These are phyloP conservation scores for Drosophila pseudotakahashii DNA, from an alignment of 2,888 invertebrate species.

Conservation along the genomic window DNA sequence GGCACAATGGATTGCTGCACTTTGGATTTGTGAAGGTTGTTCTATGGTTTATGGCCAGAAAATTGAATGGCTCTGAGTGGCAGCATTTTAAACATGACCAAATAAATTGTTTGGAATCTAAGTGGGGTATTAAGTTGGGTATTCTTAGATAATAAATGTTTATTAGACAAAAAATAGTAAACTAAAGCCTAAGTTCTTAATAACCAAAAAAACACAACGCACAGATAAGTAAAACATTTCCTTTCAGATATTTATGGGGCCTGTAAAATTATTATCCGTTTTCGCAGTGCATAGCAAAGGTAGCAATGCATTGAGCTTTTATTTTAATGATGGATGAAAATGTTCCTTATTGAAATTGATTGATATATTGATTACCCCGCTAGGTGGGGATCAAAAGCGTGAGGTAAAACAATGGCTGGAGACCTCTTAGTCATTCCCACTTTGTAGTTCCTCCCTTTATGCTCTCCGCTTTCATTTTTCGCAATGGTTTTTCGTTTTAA, in stretches of 20 bases:
- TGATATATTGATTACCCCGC: slow-evolving; percentile 11
- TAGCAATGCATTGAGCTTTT: no score
- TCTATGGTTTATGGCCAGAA: slow-evolving; percentile 37
- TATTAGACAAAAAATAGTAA: background rate
- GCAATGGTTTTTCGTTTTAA: slow-evolving; percentile 5
- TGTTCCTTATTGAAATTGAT: slow-evolving; percentile 12
- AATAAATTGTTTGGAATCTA: slow-evolving; percentile 9
- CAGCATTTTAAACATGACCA: slow-evolving; percentile 13
- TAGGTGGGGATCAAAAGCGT: background rate
- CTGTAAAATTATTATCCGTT: no score
- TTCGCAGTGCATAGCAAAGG: background rate
- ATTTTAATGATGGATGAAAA: slow-evolving; percentile 5
- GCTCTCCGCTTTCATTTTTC: background rate
- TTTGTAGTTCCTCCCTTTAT: background rate
- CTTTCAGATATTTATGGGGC: no score
- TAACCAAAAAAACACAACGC: no score
- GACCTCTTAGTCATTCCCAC: background rate
- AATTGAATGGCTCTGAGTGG: slow-evolving; percentile 30
- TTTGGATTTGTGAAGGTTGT: slow-evolving; percentile 36
- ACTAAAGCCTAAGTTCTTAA: no score
- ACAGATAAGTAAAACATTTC: no score
- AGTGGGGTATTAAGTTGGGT: slow-evolving; percentile 2
- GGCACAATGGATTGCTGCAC: slow-evolving; percentile 53
- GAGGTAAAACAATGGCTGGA: slow-evolving; percentile 1
- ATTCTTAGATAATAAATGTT: background rate